Evolutionary conservation across 1,140 invertebrate genomes (phyloP).

Genomic region (Drosophila pruinosa): DNA sequence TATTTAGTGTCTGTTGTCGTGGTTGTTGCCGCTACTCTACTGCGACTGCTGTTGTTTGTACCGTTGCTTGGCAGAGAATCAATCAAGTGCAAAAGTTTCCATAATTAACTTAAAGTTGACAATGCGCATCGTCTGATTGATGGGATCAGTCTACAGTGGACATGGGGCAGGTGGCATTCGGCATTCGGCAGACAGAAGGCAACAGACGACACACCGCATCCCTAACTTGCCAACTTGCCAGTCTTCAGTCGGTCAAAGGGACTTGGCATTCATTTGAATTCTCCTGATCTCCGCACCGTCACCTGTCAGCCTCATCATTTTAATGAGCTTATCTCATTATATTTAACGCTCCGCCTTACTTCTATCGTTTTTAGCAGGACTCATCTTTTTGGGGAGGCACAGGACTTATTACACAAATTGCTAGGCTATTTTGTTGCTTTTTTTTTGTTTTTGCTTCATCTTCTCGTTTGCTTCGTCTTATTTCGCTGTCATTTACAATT

Average conservation of each 20-base stretch:
- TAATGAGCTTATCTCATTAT: constrained; percentile 81
- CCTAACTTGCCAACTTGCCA: no score
- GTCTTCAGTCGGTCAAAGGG: not conserved
- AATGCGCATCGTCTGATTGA: constrained; percentile 66
- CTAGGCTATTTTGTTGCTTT: constrained; percentile 30
- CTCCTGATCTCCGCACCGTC: constrained; percentile 9
- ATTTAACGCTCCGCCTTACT: constrained; percentile 56
- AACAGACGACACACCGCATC: no score
- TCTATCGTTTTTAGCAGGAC: not conserved
- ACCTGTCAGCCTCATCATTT: constrained; percentile 65
- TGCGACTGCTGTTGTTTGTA: not conserved
- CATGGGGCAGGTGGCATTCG: constrained; percentile 1
- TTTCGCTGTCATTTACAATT: constrained; percentile 47
- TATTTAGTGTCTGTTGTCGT: not conserved
- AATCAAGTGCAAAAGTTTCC: constrained; percentile 61
- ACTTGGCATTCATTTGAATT: constrained; percentile 26
- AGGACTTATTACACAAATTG: constrained; percentile 60
- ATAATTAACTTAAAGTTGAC: constrained; percentile 79
- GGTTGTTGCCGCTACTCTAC: no score
- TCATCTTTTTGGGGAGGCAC: not conserved
- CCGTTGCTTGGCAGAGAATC: constrained; percentile 41
- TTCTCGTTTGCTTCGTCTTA: constrained; percentile 7
- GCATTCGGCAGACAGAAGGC: not conserved
- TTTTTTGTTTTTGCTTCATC: not conserved
- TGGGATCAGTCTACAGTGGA: constrained; percentile 34